Conservation (phyloP, 1,140 invertebrate genomes). For the Drosophila trapezifrons region DNA sequence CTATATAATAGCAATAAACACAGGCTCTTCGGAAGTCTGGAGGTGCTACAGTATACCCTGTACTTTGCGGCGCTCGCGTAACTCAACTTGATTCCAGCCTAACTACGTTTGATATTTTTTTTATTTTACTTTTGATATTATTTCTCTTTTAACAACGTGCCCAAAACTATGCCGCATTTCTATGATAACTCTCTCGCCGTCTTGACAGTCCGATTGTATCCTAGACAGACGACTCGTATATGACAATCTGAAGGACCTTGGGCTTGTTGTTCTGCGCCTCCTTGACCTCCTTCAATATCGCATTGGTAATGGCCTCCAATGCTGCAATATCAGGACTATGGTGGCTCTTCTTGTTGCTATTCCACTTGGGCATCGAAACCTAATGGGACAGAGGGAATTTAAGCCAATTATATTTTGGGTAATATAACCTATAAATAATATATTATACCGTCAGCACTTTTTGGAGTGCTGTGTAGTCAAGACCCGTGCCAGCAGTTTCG, state of each 20-base stretch:
- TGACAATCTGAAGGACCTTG: slow-evolving; percentile 91
- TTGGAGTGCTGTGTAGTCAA: slow-evolving; percentile 89
- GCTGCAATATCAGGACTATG: slow-evolving; percentile 88
- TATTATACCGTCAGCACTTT: slow-evolving; percentile 86
- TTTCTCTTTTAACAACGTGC: slow-evolving; percentile 1
- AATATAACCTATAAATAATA: neutral
- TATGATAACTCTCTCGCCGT: slow-evolving; percentile 37
- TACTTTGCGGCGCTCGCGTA: slow-evolving; percentile 10
- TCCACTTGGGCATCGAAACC: slow-evolving; percentile 86
- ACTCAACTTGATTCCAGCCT: slow-evolving; percentile 35
- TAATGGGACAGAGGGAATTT: neutral
- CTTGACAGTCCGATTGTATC: neutral
- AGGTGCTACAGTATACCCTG: slow-evolving; percentile 21
- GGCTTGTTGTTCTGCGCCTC: slow-evolving; percentile 84
- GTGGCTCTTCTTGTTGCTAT: slow-evolving; percentile 83
- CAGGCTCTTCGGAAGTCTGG: slow-evolving; percentile 63
- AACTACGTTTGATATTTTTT: slow-evolving; percentile 59
- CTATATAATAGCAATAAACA: slow-evolving; percentile 57
- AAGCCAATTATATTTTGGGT: neutral
- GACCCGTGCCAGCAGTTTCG: slow-evolving; percentile 87
- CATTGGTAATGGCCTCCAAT: slow-evolving; percentile 89
- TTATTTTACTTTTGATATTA: slow-evolving; percentile 21
- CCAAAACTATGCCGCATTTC: slow-evolving; percentile 36
- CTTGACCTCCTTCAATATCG: slow-evolving; percentile 87
- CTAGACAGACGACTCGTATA: slow-evolving; percentile 92